These are phyloP conservation scores for Sebastes aleutianus DNA, from an alignment of 2,797 vertebrate genomes.

Conservation along the genomic window DNA sequence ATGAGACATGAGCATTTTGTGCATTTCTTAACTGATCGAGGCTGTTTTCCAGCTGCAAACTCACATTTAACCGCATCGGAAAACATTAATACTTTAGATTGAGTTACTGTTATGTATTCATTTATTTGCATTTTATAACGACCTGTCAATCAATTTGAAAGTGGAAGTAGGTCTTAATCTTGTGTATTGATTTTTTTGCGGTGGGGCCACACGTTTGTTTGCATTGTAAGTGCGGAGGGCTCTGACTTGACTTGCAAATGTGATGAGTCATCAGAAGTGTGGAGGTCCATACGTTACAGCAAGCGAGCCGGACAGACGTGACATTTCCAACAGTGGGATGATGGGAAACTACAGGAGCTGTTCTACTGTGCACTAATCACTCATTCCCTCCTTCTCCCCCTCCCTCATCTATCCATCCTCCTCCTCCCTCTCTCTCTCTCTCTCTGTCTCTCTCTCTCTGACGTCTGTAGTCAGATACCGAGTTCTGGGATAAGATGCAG, in stretches of 20 bases:
- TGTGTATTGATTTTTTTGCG: background rate
- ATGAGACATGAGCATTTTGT: background rate
- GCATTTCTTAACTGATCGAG: background rate
- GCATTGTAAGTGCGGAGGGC: background rate
- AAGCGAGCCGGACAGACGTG: conserved; percentile 32
- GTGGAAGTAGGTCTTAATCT: background rate
- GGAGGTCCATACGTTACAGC: conserved; percentile 16
- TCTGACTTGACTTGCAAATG: conserved; percentile 24
- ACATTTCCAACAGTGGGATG: conserved; percentile 50
- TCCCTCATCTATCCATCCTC: background rate
- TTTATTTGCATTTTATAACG: background rate
- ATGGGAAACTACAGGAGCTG: conserved; percentile 49
- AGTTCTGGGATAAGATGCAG: conserved; percentile 99
- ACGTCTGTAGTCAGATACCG: conserved; percentile 91
- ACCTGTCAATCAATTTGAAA: background rate
- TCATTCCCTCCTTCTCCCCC: conserved; percentile 3
- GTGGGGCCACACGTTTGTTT: background rate
- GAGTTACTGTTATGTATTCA: background rate
- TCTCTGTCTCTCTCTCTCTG: conserved; percentile 19
- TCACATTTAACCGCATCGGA: background rate
- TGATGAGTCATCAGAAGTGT: conserved; percentile 44
- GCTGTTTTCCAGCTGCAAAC: background rate
- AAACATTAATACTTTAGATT: background rate
- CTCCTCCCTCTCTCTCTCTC: background rate
- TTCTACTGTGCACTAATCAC: conserved; percentile 41